These are phyloP conservation scores for Aptenodytes forsteri DNA, from an alignment of 2,113 vertebrate genomes.

Conservation along the genomic window DNA sequence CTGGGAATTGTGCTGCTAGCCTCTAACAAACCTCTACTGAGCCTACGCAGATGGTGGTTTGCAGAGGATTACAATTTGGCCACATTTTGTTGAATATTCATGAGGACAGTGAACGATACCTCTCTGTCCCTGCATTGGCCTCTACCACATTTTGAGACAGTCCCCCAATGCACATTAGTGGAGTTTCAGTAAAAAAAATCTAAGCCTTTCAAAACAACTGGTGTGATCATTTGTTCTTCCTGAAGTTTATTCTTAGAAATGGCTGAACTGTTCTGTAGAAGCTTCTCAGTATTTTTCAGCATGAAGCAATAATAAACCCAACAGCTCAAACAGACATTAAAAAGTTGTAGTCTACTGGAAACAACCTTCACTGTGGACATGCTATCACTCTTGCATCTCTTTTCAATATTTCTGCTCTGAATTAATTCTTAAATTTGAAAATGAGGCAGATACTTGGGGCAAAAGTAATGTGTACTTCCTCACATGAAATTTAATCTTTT, in stretches of 20 bases:
- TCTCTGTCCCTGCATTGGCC: conserved; percentile 53
- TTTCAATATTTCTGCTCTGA: not conserved
- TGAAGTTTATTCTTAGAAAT: not conserved
- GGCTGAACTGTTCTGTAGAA: not conserved
- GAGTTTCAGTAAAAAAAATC: not conserved
- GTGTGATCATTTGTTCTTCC: not conserved
- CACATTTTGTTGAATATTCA: conserved; percentile 70
- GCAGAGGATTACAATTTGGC: conserved; percentile 66
- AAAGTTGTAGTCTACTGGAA: not conserved
- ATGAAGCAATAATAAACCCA: not conserved
- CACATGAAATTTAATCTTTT: not conserved
- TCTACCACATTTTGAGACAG: conserved; percentile 37
- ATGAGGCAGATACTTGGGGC: not conserved
- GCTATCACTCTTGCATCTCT: not conserved
- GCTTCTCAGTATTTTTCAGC: not conserved
- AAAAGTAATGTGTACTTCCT: not conserved
- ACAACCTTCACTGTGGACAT: not conserved
- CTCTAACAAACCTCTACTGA: conserved; percentile 56
- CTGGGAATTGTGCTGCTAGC: conserved; percentile 65
- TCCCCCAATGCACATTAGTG: conserved; percentile 22
- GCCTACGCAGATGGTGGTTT: conserved; percentile 69
- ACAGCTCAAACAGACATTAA: not conserved
- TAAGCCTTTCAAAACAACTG: conserved; percentile 18
- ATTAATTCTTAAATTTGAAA: not conserved
- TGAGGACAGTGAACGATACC: conserved; percentile 66